A percentile compares a stretch with the other conserved stretches of the same genome.
Evolutionary conservation across 2,113 vertebrate genomes (phyloP).

Genomic region (Hystrix brachyura): DNA sequence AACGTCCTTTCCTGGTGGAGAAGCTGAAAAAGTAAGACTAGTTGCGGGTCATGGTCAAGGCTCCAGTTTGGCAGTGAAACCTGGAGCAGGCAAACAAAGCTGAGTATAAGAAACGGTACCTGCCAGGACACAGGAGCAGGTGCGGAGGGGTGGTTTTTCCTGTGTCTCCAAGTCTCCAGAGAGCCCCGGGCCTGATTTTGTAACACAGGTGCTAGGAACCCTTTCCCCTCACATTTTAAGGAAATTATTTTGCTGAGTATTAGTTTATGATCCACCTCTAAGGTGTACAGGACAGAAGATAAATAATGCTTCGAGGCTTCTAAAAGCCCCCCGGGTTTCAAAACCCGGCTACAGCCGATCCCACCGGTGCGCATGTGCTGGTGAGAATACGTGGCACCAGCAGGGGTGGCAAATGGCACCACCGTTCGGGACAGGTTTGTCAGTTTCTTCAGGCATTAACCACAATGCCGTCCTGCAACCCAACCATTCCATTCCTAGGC

Average conservation of each 20-base stretch:
- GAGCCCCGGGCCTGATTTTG: neutral
- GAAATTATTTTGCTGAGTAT: neutral
- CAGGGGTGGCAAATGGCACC: accelerated
- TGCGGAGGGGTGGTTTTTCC: neutral
- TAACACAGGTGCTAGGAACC: neutral
- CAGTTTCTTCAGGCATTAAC: neutral
- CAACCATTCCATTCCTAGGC: neutral
- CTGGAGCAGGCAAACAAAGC: too few relatives aligned
- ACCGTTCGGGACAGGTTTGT: neutral
- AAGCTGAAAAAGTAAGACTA: neutral
- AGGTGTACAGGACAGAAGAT: neutral
- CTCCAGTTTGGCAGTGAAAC: neutral
- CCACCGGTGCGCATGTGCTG: neutral
- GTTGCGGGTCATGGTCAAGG: neutral
- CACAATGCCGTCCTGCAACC: neutral
- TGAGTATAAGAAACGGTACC: neutral
- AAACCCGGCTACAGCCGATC: neutral
- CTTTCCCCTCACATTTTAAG: neutral
- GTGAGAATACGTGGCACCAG: too few relatives aligned
- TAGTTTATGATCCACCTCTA: neutral
- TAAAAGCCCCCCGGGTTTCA: neutral
- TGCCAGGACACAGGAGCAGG: neutral
- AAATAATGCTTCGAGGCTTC: neutral
- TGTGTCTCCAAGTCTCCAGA: neutral
- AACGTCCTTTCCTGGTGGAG: neutral